These are phyloP conservation scores for Microtus richardsoni DNA, from an alignment of 2,113 vertebrate species.

Conservation along the genomic window DNA sequence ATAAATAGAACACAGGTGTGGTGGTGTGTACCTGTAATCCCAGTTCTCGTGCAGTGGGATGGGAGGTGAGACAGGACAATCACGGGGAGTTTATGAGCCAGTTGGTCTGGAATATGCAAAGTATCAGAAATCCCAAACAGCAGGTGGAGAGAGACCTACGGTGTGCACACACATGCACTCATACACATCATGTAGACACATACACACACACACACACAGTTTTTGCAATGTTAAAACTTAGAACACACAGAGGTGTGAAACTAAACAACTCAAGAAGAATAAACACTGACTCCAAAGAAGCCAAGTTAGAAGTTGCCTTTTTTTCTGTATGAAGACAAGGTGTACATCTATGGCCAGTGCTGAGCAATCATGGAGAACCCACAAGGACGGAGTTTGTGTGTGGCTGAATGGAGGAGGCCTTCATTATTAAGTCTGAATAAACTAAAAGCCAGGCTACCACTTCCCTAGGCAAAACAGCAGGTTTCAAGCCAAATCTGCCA, in stretches of 20 bases:
- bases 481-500: background rate
- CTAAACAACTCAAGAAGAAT: background rate
- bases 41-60: background rate
- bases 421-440: background rate
- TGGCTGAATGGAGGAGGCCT: background rate
- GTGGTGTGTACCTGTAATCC: background rate
- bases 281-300: background rate
- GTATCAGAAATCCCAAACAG: background rate
- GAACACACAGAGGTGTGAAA: background rate
- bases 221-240: background rate
- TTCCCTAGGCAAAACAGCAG: background rate
- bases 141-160: background rate
- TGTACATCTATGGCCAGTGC: accelerated
- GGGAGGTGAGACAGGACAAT: background rate
- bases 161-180: background rate
- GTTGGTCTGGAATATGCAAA: background rate
- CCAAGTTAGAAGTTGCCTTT: background rate
- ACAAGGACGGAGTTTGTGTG: background rate
- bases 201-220: no score
- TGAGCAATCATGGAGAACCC: background rate
- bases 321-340: background rate
- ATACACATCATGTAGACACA: background rate
- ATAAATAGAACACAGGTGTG: background rate
- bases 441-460: slow-evolving; percentile 15
- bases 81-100: no score